A percentile compares a stretch with the other conserved stretches of the same genome.
phyloP scores from a whole-genome alignment of 1,140 invertebrate species.

The Polypedilum vanderplanki region DNA sequence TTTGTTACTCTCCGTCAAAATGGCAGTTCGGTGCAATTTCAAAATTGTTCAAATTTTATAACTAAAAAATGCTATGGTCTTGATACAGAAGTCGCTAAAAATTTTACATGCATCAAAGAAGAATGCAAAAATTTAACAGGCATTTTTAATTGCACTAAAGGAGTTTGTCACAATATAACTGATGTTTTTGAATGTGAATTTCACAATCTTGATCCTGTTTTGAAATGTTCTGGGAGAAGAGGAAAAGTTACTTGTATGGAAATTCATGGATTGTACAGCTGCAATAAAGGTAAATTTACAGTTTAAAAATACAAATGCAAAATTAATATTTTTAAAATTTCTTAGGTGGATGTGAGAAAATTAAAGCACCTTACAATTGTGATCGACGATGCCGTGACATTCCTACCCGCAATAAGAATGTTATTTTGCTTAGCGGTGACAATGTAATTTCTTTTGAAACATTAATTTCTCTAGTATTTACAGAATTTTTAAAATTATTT shows the following conservation, averaged over 20 bases:
- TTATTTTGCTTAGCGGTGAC: conserved; percentile 76
- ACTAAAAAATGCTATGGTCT: conserved; percentile 85
- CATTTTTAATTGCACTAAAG: conserved; percentile 76
- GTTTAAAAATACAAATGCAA: too few relatives aligned
- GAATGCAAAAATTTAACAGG: conserved; percentile 80
- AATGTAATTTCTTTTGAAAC: conserved; percentile 40
- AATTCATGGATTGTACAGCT: conserved; percentile 74
- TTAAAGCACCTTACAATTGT: conserved; percentile 78
- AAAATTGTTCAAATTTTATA: conserved; percentile 74
- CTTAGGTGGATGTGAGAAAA: conserved; percentile 73
- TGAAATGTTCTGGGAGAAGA: conserved; percentile 72
- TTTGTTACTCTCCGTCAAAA: conserved; percentile 77
- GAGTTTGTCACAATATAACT: conserved; percentile 78
- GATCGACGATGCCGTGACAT: conserved; percentile 80
- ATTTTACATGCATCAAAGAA: conserved; percentile 76
- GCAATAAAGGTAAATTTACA: too few relatives aligned
- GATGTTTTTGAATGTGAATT: conserved; percentile 82
- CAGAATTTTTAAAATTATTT: too few relatives aligned
- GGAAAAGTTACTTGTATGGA: conserved; percentile 83
- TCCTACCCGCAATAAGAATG: conserved; percentile 77
- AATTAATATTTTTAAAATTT: too few relatives aligned
- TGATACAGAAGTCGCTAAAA: conserved; percentile 76
- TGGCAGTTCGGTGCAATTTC: conserved; percentile 66
- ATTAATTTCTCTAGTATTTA: too few relatives aligned
- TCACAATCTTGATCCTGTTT: conserved; percentile 67